Conservation (phyloP, 2,888 invertebrate genomes). For the Plebejus anna region DNA sequence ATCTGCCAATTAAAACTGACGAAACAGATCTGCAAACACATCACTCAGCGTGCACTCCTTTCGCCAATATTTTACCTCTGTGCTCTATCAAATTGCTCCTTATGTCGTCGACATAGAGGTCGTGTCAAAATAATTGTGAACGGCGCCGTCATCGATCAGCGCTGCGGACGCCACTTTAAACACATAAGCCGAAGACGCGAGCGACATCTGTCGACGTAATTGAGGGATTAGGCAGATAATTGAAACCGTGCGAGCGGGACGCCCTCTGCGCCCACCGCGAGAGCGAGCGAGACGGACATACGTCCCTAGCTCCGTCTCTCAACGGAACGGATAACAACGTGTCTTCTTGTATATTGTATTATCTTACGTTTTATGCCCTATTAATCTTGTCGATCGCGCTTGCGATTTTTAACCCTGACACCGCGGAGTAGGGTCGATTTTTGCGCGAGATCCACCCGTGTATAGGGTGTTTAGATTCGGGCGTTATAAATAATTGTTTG, state of each 20-base stretch:
- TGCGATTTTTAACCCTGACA: slow-evolving; percentile 49
- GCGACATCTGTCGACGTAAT: slow-evolving; percentile 82
- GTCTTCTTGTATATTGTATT: slow-evolving; percentile 83
- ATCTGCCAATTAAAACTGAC: slow-evolving; percentile 21
- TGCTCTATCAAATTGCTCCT: background rate
- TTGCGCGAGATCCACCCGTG: slow-evolving; percentile 41
- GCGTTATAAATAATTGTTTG: slow-evolving; percentile 78
- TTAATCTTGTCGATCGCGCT: slow-evolving; percentile 62
- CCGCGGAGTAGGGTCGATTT: slow-evolving; percentile 46
- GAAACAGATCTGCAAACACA: slow-evolving; percentile 7
- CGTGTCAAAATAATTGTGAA: background rate
- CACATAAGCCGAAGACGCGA: slow-evolving; percentile 77
- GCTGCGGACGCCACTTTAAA: slow-evolving; percentile 75
- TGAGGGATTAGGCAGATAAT: slow-evolving; percentile 85
- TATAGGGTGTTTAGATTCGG: slow-evolving; percentile 59
- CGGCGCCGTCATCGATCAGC: slow-evolving; percentile 59
- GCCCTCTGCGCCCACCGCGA: slow-evolving; percentile 39
- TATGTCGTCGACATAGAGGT: background rate
- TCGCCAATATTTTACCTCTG: background rate
- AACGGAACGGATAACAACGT: slow-evolving; percentile 81
- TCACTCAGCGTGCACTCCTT: background rate
- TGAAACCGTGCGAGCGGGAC: slow-evolving; percentile 76
- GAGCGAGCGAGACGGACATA: slow-evolving; percentile 54
- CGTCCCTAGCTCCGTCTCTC: slow-evolving; percentile 56
- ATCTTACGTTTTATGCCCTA: slow-evolving; percentile 79